phyloP scores from a whole-genome alignment of 2,113 vertebrate species.

The Anhinga anhinga region DNA sequence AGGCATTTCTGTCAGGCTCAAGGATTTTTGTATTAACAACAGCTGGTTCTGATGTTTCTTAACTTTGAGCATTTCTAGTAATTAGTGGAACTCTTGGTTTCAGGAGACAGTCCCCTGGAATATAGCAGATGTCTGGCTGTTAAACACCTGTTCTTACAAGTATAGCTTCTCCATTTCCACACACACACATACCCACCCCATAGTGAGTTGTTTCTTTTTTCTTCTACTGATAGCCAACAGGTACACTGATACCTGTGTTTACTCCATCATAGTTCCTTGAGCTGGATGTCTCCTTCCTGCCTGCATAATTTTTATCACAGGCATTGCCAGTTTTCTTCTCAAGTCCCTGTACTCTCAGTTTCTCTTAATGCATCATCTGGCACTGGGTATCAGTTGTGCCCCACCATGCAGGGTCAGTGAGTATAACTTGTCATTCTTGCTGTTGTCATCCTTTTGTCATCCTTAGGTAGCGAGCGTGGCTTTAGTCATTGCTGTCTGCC shows the following conservation, averaged over 20 bases:
- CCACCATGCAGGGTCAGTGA: background rate
- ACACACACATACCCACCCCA: background rate
- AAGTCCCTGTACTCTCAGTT: background rate
- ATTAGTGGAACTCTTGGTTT: background rate
- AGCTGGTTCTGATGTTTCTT: background rate
- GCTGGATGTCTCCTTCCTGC: background rate
- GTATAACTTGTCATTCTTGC: background rate
- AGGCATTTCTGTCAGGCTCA: background rate
- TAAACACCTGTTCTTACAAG: background rate
- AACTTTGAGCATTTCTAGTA: background rate
- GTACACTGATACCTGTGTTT: background rate
- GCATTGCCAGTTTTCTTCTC: background rate
- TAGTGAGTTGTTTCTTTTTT: background rate
- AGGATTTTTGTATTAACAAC: background rate
- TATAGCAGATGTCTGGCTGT: background rate
- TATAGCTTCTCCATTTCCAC: rapidly evolving
- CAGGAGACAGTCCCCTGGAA: background rate
- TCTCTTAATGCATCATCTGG: background rate
- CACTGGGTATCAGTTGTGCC: background rate
- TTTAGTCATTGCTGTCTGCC: background rate
- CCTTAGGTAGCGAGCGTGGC: background rate
- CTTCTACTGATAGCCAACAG: background rate
- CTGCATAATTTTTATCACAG: background rate
- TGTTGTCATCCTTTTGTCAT: background rate
- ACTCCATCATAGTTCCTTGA: background rate